phyloP scores from a whole-genome alignment of 2,797 vertebrate species.

The Arctocebus calabarensis region DNA sequence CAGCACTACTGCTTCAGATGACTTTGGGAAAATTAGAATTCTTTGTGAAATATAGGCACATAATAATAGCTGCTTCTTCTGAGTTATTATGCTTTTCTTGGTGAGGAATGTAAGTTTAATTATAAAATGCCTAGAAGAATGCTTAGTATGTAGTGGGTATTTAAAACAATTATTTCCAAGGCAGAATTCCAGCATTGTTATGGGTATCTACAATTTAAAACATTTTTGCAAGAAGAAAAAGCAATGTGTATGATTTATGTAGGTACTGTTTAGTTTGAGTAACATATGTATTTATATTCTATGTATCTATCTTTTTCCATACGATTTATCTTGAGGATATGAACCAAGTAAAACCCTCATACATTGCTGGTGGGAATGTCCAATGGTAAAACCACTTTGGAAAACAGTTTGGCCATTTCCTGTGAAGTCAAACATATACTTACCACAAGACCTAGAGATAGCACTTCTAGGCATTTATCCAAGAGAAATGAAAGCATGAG shows the following conservation, averaged over 20 bases:
- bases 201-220: neutral
- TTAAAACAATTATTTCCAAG: conserved; percentile 8
- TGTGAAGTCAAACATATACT: neutral
- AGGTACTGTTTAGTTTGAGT: neutral
- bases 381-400: neutral
- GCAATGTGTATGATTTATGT: neutral
- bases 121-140: conserved; percentile 9
- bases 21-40: neutral
- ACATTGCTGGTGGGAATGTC: neutral
- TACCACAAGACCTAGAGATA: neutral
- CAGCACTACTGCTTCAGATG: neutral
- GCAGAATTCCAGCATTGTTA: neutral
- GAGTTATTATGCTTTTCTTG: neutral
- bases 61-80: neutral
- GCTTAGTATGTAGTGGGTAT: neutral
- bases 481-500: neutral
- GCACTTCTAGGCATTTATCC: neutral
- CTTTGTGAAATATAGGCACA: neutral
- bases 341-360: neutral
- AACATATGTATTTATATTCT: neutral
- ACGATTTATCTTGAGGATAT: neutral
- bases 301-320: neutral
- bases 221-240: neutral
- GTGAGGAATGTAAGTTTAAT: conserved; percentile 19
- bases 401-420: neutral